Percentiles rank a stretch among this genome's conserved stretches.
These are phyloP conservation scores for Patagioenas fasciata DNA, from an alignment of 2,113 vertebrate species.

Conservation along the genomic window DNA sequence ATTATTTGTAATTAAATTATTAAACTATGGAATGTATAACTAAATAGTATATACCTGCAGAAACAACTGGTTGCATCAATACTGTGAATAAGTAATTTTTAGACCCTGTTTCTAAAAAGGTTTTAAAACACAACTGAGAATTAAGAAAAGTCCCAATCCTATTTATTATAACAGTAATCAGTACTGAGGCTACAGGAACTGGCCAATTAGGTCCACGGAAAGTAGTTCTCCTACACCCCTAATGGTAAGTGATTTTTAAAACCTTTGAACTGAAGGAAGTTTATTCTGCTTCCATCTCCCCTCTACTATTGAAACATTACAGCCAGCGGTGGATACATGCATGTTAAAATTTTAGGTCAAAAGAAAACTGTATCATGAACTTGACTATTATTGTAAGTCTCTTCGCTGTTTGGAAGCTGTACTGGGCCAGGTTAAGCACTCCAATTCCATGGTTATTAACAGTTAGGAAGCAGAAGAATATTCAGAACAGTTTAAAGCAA, in stretches of 20 bases:
- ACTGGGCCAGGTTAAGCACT: conserved; percentile 83
- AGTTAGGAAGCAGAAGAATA: conserved; percentile 80
- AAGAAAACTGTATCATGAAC: conserved; percentile 91
- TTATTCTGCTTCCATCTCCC: conserved; percentile 56
- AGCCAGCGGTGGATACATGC: conserved; percentile 90
- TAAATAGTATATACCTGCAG: conserved; percentile 68
- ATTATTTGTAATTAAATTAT: conserved; percentile 65
- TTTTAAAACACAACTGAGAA: conserved; percentile 58
- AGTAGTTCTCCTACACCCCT: conserved; percentile 51
- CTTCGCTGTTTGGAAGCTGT: conserved; percentile 86
- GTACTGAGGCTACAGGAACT: conserved; percentile 63
- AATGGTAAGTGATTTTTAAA: conserved; percentile 49
- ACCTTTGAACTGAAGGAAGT: conserved; percentile 65
- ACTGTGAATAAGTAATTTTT: conserved; percentile 66
- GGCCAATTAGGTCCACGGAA: conserved; percentile 62
- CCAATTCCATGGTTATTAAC: conserved; percentile 85
- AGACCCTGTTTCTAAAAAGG: conserved; percentile 64
- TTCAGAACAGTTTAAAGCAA: conserved; percentile 75
- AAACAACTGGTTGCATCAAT: conserved; percentile 71
- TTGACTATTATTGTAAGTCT: conserved; percentile 90
- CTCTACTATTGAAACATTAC: conserved; percentile 80
- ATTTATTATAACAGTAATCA: conserved; percentile 58
- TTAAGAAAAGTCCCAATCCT: conserved; percentile 52
- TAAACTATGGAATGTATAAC: conserved; percentile 78
- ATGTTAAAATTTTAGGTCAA: conserved; percentile 83